Evolutionary conservation across 2,797 vertebrate genomes (phyloP), one percentile per base, ranked within the genome.

Genomic region (Mormyrus hasselquistii): DNA sequence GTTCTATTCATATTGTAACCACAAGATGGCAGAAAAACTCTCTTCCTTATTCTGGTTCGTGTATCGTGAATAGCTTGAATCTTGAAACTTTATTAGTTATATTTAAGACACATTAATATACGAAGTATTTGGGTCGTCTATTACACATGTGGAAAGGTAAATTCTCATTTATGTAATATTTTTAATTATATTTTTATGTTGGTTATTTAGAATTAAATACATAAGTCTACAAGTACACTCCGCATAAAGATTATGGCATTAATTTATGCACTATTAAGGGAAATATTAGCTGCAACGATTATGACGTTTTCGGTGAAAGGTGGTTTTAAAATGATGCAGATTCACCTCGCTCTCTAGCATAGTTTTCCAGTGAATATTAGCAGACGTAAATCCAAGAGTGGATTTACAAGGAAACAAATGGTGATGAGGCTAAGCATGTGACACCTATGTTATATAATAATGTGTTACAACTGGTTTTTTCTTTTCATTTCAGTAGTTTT

Each of bases 21-120:
- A 89, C 88, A 47, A 59, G 90, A 83, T 90, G 90, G 90, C 90
- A 89, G 90, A 22, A 89, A 87, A 86, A 57, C 84, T 90, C 83
- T 87, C 53, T 87, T 73, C 69, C 34, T 12, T 7, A 50, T 84
- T 19, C 41, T 9, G 34, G 25, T 4, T 38, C 12, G 19, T 22
- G n/a, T 22, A 19, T 10, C 52, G 29, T 38, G 47, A 86, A 65
- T 29, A 19, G 29, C 25, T 14, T 44, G 29, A 47, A 29, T 5
- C 55, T 22, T 0, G 29, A 34, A 69, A 29, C 76, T 82, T 82
- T 76, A 76, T 38, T 4, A 22, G 16, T 47, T 82, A 10, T 22
- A 82, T 82, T 47, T 47, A 2, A 47, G 41, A 82, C 76, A 82
- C 38, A 44, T 82, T 47, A 82, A 82, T 82, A n/a, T 47, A n/a